These are phyloP conservation scores for Acronicta psi DNA, from an alignment of 2,888 invertebrate species.

Conservation along the genomic window DNA sequence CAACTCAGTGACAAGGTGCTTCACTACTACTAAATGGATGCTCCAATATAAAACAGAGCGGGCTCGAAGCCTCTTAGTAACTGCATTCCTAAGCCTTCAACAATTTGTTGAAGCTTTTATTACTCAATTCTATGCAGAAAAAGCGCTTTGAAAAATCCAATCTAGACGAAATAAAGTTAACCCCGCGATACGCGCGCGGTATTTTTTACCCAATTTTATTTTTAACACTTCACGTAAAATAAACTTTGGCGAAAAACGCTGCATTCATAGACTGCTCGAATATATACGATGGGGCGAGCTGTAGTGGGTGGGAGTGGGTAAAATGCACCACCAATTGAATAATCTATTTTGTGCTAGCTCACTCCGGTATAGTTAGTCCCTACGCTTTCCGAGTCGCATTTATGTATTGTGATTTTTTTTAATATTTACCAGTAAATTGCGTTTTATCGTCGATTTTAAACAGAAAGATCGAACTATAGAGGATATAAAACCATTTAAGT, in stretches of 20 bases:
- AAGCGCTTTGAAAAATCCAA: slow-evolving; percentile 43
- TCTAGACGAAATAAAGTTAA: slow-evolving; percentile 51
- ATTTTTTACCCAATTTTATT: slow-evolving; percentile 61
- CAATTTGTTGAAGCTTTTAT: slow-evolving; percentile 29
- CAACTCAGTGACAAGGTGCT: not conserved
- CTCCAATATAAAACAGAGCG: slow-evolving; percentile 11
- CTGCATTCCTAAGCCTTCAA: slow-evolving; percentile 21
- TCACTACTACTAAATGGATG: not conserved
- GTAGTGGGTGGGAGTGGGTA: slow-evolving; percentile 57
- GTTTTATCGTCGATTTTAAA: slow-evolving; percentile 3
- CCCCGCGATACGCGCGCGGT: slow-evolving; percentile 39
- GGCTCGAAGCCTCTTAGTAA: slow-evolving; percentile 22
- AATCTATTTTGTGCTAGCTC: slow-evolving; percentile 69
- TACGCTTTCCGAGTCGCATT: slow-evolving; percentile 22
- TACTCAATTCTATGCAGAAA: slow-evolving; percentile 31
- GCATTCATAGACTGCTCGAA: slow-evolving; percentile 63
- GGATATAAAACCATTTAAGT: slow-evolving; percentile 1
- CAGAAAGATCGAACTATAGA: not conserved
- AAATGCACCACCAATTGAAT: slow-evolving; percentile 78
- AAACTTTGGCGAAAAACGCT: slow-evolving; percentile 58
- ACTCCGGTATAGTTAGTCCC: slow-evolving; percentile 15
- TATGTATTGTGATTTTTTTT: slow-evolving; percentile 14
- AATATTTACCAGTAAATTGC: slow-evolving; percentile 11
- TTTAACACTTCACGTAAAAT: slow-evolving; percentile 60
- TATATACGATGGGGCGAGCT: slow-evolving; percentile 54